Percentiles rank a stretch among this genome's conserved stretches.
Evolutionary conservation across 2,797 vertebrate genomes (phyloP).

Genomic region (Garrulus glandarius): DNA sequence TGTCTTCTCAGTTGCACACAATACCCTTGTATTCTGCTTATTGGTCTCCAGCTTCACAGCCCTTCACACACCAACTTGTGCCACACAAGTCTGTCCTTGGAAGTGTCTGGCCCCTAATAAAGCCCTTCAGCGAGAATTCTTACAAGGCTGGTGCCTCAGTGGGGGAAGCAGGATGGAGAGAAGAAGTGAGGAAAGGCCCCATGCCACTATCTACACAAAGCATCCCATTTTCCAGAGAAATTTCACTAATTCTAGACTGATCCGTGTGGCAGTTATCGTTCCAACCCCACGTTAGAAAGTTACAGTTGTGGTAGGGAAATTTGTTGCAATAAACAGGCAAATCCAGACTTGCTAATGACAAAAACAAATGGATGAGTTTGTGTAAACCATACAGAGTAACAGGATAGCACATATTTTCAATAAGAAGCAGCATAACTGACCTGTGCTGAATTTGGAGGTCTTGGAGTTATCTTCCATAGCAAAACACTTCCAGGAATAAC

Average conservation of each 20-base stretch:
- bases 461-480: slow-evolving; percentile 92
- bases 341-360: background rate
- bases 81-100: background rate
- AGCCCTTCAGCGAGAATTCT: background rate
- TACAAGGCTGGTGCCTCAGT: background rate
- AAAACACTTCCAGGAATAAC: slow-evolving; percentile 92
- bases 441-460: slow-evolving; percentile 91
- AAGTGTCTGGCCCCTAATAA: background rate
- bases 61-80: background rate
- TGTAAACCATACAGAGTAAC: background rate
- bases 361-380: background rate
- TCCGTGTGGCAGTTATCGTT: background rate
- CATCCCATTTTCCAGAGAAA: background rate
- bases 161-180: background rate
- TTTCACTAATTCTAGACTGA: background rate
- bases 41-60: background rate
- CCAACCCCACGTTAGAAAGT: background rate
- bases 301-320: background rate
- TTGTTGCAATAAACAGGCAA: background rate
- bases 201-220: background rate
- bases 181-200: background rate
- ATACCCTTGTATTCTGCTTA: background rate
- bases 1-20: background rate
- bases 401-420: background rate
- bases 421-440: slow-evolving; percentile 67